A percentile compares a stretch with the other conserved stretches of the same genome.
phyloP scores from a whole-genome alignment of 2,888 invertebrate species.

The Cosmia trapezina region DNA sequence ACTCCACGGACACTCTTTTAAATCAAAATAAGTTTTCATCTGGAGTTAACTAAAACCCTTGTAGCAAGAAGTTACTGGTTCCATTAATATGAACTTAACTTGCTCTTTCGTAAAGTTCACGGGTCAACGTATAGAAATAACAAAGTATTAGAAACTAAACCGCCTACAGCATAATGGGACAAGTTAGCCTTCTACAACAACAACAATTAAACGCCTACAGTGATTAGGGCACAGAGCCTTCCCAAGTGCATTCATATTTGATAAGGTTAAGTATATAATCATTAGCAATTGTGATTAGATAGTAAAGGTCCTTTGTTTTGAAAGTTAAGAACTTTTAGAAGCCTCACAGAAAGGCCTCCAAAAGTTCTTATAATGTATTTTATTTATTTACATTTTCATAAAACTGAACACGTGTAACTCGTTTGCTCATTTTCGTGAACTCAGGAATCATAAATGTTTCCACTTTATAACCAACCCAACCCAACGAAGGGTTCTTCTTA shows the following conservation, averaged over 20 bases:
- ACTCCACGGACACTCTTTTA: too few species aligned
- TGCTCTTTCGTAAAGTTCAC: conserved; percentile 29
- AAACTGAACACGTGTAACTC: not conserved
- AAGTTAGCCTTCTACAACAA: conserved; percentile 10
- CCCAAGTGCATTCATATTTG: conserved; percentile 13
- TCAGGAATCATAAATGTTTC: not conserved
- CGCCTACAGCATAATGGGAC: not conserved
- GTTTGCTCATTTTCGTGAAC: not conserved
- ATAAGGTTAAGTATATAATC: conserved; percentile 42
- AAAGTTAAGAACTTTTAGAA: not conserved
- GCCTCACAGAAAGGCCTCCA: not conserved
- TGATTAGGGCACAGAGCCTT: not conserved
- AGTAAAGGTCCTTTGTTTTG: conserved; percentile 18
- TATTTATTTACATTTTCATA: not conserved
- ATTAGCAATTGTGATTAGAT: conserved; percentile 32
- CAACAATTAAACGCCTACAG: conserved; percentile 37
- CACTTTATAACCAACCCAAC: not conserved
- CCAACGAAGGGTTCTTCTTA: too few species aligned
- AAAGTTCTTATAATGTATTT: too few species aligned
- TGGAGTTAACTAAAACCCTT: not conserved
- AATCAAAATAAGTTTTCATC: not conserved
- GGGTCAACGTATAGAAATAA: conserved; percentile 20
- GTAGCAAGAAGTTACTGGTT: conserved; percentile 6
- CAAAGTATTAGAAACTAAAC: conserved; percentile 13
- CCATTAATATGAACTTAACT: conserved; percentile 18